Conservation (phyloP, 2,113 vertebrate species). For the Coturnix japonica region DNA sequence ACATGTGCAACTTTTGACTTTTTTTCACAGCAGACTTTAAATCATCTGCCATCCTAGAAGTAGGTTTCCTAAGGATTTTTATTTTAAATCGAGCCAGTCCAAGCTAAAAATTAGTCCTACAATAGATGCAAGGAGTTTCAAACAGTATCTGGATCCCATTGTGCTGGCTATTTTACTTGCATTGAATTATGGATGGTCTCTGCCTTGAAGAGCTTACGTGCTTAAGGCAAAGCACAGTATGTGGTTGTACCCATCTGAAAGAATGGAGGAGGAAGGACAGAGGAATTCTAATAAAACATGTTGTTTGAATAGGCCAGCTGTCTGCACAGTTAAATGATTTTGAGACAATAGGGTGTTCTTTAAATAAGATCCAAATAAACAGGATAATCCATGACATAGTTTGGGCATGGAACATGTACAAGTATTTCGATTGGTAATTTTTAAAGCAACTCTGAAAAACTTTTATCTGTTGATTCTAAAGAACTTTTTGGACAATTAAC, state of each 20-base stretch:
- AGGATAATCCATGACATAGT: conserved; percentile 69
- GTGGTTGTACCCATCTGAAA: conserved; percentile 70
- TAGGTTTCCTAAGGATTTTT: neutral
- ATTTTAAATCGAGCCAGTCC: neutral
- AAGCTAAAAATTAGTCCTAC: neutral
- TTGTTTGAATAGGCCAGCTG: conserved; percentile 73
- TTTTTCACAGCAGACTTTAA: neutral
- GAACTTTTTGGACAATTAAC: neutral
- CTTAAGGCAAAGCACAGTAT: conserved; percentile 72
- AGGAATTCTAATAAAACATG: conserved; percentile 75
- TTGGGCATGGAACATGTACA: conserved; percentile 49
- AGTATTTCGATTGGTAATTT: conserved; percentile 38
- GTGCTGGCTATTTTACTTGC: conserved; percentile 45
- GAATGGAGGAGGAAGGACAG: conserved; percentile 70
- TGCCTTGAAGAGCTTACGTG: conserved; percentile 67
- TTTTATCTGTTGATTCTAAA: conserved; percentile 18
- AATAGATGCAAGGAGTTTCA: conserved; percentile 12
- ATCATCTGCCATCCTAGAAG: neutral
- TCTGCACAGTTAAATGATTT: conserved; percentile 72
- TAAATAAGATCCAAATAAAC: conserved; percentile 72
- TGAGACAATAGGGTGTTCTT: conserved; percentile 70
- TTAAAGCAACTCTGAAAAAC: conserved; percentile 26
- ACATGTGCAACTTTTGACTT: neutral
- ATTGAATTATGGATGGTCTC: conserved; percentile 66
- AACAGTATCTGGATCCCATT: conserved; percentile 43